Evolutionary conservation across 2,797 vertebrate genomes (phyloP), one percentile per base, ranked within the genome.

Genomic region (Hypotaenidia philippensis): DNA sequence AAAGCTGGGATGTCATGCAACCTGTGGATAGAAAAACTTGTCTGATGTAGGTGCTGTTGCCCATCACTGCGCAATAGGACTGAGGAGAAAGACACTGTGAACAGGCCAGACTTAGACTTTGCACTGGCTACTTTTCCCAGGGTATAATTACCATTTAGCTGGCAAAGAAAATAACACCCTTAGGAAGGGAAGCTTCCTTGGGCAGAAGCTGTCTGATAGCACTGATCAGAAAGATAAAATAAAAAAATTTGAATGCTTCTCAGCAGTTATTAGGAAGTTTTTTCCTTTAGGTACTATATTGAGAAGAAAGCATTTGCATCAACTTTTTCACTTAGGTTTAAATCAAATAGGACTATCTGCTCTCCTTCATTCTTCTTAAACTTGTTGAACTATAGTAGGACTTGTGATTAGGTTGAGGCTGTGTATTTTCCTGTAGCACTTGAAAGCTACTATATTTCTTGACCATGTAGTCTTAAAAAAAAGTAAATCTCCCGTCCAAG

Each of bases 271-370:
- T 45, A 79, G 25, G 53, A 92, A 50, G 18, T 52, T 18, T 75
- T 72, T 75, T 65, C 23, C n/a, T 92, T 96, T 91, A 65, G 66
- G 29, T 72, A 45, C 31, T 78, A 44, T 34, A 65, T 71, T 76
- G 49, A 74, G 47, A 91, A 83, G 57, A 92, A 71, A 87, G 40
- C 12, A 80, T 47, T 77, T 87, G 56, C 76, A 65, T 93, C 84
- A 94, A 71, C 80, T 96, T 94, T 96, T 96, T 96, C 79, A 93
- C 59, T 94, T 79, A 85, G 40, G 57, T 89, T 97, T 87, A 94
- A 96, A 93, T 95, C 59, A 93, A 87, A 90, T 82, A 81, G 76
- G 86, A 23, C 44, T 77, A 4, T 5, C 34, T 80, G 36, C 17
- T 74, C 25, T 57, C 32, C 20, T 83, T 80, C 25, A 13, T 68